Percentiles rank a stretch among this genome's conserved stretches.
Conservation (phyloP, 2,797 vertebrate genomes). For the Eulemur mongoz region DNA sequence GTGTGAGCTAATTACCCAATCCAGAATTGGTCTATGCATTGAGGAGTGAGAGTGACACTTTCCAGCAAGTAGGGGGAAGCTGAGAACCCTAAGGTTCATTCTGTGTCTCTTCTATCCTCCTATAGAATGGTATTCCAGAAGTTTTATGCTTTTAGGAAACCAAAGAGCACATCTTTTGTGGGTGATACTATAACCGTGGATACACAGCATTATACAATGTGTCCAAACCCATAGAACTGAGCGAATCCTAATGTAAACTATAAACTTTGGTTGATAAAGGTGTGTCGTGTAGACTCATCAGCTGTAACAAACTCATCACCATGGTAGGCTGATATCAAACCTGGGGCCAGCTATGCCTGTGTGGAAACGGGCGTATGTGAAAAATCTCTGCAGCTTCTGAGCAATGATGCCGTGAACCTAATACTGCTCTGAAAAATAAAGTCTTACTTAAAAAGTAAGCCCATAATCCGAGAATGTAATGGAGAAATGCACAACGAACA, state of each 20-base stretch:
- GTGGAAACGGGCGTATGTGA: not conserved
- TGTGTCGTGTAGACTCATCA: not conserved
- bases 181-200: not conserved
- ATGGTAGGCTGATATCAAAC: not conserved
- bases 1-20: no score
- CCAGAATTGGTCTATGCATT: fast-evolving
- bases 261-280: not conserved
- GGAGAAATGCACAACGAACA: not conserved
- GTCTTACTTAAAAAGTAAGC: not conserved
- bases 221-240: not conserved
- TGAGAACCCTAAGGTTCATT: not conserved
- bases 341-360: no score
- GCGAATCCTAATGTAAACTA: not conserved
- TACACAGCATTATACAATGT: not conserved
- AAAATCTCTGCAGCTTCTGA: not conserved
- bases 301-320: not conserved
- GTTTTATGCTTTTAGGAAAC: not conserved
- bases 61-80: not conserved
- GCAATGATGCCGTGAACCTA: not conserved
- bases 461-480: not conserved
- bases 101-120: not conserved
- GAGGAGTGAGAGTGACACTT: not conserved
- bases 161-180: not conserved
- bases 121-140: not conserved
- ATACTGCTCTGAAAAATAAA: not conserved